phyloP scores from a whole-genome alignment of 2,888 invertebrate genomes.

The Homarus gammarus region DNA sequence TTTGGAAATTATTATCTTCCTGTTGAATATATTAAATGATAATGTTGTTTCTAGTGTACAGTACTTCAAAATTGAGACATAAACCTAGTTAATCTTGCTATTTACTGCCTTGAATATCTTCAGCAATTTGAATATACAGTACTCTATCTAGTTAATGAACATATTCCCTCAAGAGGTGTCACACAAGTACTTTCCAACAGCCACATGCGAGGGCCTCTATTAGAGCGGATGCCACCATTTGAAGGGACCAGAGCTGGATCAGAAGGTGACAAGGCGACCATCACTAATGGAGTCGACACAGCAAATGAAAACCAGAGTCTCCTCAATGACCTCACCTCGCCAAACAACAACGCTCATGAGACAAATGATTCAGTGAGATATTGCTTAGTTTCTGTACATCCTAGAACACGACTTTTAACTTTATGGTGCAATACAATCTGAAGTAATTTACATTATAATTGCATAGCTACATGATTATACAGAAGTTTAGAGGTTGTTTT shows the following conservation, averaged over 20 bases:
- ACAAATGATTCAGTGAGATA: constrained; percentile 66
- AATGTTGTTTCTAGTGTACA: too few species aligned
- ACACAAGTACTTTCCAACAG: constrained; percentile 39
- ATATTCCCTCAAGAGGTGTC: too few species aligned
- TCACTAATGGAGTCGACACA: constrained; percentile 77
- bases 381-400: background rate
- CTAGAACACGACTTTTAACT: background rate
- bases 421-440: too few species aligned
- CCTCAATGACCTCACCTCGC: constrained; percentile 56
- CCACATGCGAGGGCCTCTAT: constrained; percentile 88
- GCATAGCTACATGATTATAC: too few species aligned
- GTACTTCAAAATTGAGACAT: background rate
- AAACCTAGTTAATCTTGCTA: too few species aligned
- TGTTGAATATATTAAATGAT: too few species aligned
- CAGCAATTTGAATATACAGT: background rate
- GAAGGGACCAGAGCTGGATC: constrained; percentile 80
- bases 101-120: too few species aligned
- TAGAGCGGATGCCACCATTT: constrained; percentile 99
- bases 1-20: too few species aligned
- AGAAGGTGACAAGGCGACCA: constrained; percentile 75
- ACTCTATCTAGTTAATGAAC: too few species aligned
- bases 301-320: constrained; percentile 72
- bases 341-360: constrained; percentile 57
- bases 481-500: too few species aligned
- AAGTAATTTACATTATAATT: too few species aligned